Percentiles rank a stretch among this genome's conserved stretches.
phyloP scores from a whole-genome alignment of 2,113 vertebrate genomes.

The Leiothrix lutea region DNA sequence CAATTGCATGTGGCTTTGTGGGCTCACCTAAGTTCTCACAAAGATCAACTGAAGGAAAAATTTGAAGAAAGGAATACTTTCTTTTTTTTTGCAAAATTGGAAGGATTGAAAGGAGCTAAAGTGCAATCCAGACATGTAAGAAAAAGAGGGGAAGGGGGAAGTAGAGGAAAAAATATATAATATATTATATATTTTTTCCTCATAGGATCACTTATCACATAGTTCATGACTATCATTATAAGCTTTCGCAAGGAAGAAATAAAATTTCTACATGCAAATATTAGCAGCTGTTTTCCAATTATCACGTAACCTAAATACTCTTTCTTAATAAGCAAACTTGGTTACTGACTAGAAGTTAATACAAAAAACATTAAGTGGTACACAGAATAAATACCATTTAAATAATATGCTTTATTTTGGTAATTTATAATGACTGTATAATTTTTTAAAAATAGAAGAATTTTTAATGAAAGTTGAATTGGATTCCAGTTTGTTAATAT shows the following conservation, averaged over 20 bases:
- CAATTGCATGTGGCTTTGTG: background rate
- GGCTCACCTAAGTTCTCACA: background rate
- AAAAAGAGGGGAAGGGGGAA: rapidly evolving
- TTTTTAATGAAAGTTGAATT: background rate
- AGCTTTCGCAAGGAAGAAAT: background rate
- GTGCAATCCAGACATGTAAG: rapidly evolving
- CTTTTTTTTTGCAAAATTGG: background rate
- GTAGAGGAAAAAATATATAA: background rate
- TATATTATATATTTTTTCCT: background rate
- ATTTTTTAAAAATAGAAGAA: background rate
- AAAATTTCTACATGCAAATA: background rate
- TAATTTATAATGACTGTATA: background rate
- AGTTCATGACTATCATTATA: background rate
- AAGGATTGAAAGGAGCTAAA: background rate
- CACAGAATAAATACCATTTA: background rate
- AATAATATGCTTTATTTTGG: background rate
- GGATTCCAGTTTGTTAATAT: background rate
- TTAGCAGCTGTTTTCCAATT: background rate
- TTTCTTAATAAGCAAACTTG: background rate
- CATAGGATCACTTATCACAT: background rate
- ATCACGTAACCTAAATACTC: background rate
- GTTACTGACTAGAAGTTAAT: background rate
- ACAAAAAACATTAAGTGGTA: background rate
- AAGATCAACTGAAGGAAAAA: background rate
- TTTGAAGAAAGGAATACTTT: background rate